A percentile compares a stretch with the other conserved stretches of the same genome.
These are phyloP conservation scores for Paracentrotus lividus DNA, from an alignment of 53 echinoderm and acorn worm species.

Conservation along the genomic window DNA sequence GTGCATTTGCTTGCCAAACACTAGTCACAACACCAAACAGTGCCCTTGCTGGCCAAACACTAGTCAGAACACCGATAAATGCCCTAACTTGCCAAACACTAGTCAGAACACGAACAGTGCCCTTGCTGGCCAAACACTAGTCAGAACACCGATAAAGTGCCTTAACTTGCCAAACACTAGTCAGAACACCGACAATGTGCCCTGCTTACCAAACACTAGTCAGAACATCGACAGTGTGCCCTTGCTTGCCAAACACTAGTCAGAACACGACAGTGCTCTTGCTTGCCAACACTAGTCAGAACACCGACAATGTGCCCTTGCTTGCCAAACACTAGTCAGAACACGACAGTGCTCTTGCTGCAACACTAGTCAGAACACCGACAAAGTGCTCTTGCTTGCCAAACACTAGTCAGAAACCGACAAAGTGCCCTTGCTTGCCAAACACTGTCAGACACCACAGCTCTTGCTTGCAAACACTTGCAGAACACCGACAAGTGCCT, in stretches of 20 bases:
- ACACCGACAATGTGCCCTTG: not conserved
- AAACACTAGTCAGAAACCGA: not conserved
- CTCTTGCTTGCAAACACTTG: too few relatives aligned
- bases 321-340: constrained; percentile 15
- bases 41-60: not conserved
- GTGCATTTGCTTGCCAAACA: not conserved
- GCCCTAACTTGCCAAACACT: not conserved
- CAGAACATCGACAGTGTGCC: constrained; percentile 1
- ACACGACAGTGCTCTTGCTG: not conserved
- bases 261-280: not conserved
- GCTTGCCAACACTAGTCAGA: not conserved
- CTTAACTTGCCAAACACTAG: not conserved
- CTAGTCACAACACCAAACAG: not conserved
- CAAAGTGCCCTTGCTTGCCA: not conserved
- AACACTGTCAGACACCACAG: not conserved
- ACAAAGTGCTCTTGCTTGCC: not conserved
- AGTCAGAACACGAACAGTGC: not conserved
- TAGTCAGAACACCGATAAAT: not conserved
- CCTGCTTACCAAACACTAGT: not conserved
- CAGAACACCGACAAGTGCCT: not conserved
- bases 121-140: not conserved
- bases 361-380: not conserved
- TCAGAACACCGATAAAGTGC: not conserved
- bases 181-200: not conserved
- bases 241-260: constrained; percentile 8